phyloP scores from a whole-genome alignment of 2,888 invertebrate species.

The Myopa tessellatipennis region DNA sequence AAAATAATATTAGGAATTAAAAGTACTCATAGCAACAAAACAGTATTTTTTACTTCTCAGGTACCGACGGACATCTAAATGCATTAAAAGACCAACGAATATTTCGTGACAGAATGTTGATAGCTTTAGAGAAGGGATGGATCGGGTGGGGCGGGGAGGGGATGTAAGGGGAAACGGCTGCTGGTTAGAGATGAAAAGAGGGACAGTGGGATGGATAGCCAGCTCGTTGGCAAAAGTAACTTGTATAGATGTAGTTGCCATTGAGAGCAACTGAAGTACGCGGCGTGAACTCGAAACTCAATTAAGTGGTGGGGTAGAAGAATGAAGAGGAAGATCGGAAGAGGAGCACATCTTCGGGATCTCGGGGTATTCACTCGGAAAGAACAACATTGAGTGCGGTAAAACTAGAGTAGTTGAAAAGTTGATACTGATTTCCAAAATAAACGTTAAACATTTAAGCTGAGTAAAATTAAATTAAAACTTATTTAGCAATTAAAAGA shows the following conservation, averaged over 20 bases:
- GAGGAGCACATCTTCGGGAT: neutral
- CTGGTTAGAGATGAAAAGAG: no score
- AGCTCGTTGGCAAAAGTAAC: neutral
- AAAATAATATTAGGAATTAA: no score
- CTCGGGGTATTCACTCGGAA: neutral
- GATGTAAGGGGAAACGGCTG: no score
- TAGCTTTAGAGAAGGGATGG: no score
- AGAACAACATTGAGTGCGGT: neutral
- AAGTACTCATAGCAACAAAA: no score
- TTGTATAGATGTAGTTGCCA: slow-evolving; percentile 22
- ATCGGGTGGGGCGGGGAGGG: no score
- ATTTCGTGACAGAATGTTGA: no score
- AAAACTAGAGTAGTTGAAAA: slow-evolving; percentile 5
- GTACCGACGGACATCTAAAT: no score
- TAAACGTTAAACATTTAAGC: neutral
- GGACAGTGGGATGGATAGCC: no score
- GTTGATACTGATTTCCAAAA: neutral
- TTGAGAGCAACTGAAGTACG: slow-evolving; percentile 23
- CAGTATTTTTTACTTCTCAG: no score
- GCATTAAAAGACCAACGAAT: no score
- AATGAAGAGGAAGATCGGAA: neutral
- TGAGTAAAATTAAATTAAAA: neutral
- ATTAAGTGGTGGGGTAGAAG: slow-evolving; percentile 29
- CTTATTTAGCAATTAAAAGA: no score
- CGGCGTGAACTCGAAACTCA: slow-evolving; percentile 39